Conservation (phyloP, 37 sponge, comb jelly and placozoan genomes). For the Petrosia ficiformis region DNA sequence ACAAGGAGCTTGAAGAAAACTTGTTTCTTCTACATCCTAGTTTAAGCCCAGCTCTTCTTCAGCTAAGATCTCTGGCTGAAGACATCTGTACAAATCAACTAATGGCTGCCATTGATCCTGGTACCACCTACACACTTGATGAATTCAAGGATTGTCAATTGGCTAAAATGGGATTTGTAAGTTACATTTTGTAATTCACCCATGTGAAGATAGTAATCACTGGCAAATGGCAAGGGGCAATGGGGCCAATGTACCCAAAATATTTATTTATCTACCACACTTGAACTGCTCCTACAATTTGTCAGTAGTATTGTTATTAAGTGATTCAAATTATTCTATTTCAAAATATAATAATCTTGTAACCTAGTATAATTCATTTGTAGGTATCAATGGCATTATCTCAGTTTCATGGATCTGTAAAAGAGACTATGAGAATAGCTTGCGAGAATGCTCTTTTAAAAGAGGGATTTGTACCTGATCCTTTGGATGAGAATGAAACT, state of each 20-base stretch:
- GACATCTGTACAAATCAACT: slow-evolving; percentile 49
- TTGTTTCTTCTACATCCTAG: slow-evolving; percentile 81
- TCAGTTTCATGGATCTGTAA: slow-evolving; percentile 65
- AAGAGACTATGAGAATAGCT: slow-evolving; percentile 65
- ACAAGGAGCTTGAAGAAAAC: slow-evolving; percentile 68
- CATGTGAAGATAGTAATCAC: not conserved
- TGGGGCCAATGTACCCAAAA: too few relatives aligned
- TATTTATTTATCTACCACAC: too few relatives aligned
- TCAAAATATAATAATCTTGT: too few relatives aligned
- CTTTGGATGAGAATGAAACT: slow-evolving; percentile 10
- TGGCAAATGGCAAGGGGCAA: too few relatives aligned
- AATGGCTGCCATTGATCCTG: slow-evolving; percentile 66
- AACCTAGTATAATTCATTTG: too few relatives aligned
- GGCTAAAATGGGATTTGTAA: slow-evolving; percentile 76
- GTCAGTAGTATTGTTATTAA: too few relatives aligned
- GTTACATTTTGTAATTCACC: not conserved
- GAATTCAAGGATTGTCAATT: slow-evolving; percentile 85
- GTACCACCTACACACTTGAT: slow-evolving; percentile 86
- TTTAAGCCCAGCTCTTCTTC: slow-evolving; percentile 76
- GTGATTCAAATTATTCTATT: too few relatives aligned
- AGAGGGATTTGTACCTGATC: slow-evolving; percentile 90
- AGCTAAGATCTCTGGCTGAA: slow-evolving; percentile 59
- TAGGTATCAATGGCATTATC: slow-evolving; percentile 73
- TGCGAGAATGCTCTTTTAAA: slow-evolving; percentile 75
- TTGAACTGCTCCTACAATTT: too few relatives aligned